A percentile compares a stretch with the other conserved stretches of the same genome.
phyloP scores from a whole-genome alignment of 2,888 invertebrate species.

The Caenorhabditis sp. region DNA sequence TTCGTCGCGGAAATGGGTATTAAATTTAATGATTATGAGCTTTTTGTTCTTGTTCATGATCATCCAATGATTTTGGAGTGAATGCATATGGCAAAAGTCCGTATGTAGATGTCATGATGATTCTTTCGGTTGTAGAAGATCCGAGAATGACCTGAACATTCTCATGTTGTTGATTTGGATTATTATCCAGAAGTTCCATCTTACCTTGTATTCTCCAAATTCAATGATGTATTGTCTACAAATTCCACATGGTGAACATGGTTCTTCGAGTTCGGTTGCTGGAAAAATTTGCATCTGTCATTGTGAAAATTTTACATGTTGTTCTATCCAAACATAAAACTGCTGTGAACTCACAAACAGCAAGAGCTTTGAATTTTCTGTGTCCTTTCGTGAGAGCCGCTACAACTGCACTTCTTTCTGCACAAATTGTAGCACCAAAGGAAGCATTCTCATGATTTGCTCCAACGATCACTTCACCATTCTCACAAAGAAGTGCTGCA shows the following conservation, averaged over 20 bases:
- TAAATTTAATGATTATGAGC: background rate
- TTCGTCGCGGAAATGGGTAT: background rate
- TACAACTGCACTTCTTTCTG: slow-evolving; percentile 53
- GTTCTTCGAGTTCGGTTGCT: slow-evolving; percentile 51
- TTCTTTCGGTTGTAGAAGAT: slow-evolving; percentile 44
- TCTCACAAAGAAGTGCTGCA: slow-evolving; percentile 81
- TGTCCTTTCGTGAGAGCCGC: slow-evolving; percentile 50
- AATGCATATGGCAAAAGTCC: slow-evolving; percentile 62
- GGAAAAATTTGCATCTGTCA: background rate
- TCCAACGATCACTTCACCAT: slow-evolving; percentile 77
- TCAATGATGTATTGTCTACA: slow-evolving; percentile 68
- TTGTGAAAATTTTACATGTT: too few species aligned
- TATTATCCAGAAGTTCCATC: too few species aligned
- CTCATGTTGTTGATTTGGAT: too few species aligned
- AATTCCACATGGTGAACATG: slow-evolving; percentile 67
- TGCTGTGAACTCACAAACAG: slow-evolving; percentile 43
- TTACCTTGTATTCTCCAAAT: slow-evolving; percentile 64
- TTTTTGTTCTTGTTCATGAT: slow-evolving; percentile 23
- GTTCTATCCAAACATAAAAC: too few species aligned
- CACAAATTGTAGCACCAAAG: slow-evolving; percentile 76
- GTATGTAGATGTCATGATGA: slow-evolving; percentile 39
- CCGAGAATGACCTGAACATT: slow-evolving; percentile 52
- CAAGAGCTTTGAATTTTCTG: slow-evolving; percentile 49
- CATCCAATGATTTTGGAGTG: slow-evolving; percentile 56
- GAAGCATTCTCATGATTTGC: slow-evolving; percentile 88